Evolutionary conservation across 1,140 invertebrate genomes (phyloP).

Genomic region (Calephelis nemesis): DNA sequence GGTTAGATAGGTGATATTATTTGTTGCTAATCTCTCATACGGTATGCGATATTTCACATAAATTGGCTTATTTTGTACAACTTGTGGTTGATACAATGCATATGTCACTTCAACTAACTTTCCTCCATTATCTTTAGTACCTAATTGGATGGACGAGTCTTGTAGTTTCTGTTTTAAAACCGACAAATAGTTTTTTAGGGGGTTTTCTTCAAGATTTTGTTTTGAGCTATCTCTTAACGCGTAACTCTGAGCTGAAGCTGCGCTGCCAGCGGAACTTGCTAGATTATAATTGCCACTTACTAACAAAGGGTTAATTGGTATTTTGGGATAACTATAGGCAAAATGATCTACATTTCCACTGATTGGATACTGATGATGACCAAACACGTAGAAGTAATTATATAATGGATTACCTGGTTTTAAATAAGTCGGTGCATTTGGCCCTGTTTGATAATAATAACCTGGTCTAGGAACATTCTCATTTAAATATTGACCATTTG

Average conservation of each 20-base stretch:
- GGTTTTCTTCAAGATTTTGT: background rate
- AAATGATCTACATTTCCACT: background rate
- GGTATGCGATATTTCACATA: slow-evolving; percentile 61
- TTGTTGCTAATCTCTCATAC: slow-evolving; percentile 38
- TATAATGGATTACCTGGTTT: background rate
- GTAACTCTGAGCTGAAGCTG: background rate
- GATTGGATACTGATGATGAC: background rate
- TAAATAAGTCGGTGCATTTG: background rate
- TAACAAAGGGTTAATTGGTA: background rate
- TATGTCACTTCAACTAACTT: slow-evolving; percentile 44
- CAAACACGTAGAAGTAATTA: background rate
- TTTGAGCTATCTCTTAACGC: background rate
- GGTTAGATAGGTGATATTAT: slow-evolving; percentile 35
- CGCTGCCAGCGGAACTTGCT: background rate
- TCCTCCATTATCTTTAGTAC: slow-evolving; percentile 32
- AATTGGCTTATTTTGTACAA: slow-evolving; percentile 28
- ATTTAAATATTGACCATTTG: background rate
- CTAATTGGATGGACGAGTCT: slow-evolving; percentile 37
- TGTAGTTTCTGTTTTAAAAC: slow-evolving; percentile 28
- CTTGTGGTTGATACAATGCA: slow-evolving; percentile 32
- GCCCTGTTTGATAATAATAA: background rate
- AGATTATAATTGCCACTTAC: background rate
- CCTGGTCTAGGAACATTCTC: background rate
- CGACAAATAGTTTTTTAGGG: slow-evolving; percentile 12
- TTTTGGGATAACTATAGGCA: background rate